A percentile compares a stretch with the other conserved stretches of the same genome.
Conservation (phyloP, 2,888 invertebrate species). For the Halictus quadricinctus region DNA sequence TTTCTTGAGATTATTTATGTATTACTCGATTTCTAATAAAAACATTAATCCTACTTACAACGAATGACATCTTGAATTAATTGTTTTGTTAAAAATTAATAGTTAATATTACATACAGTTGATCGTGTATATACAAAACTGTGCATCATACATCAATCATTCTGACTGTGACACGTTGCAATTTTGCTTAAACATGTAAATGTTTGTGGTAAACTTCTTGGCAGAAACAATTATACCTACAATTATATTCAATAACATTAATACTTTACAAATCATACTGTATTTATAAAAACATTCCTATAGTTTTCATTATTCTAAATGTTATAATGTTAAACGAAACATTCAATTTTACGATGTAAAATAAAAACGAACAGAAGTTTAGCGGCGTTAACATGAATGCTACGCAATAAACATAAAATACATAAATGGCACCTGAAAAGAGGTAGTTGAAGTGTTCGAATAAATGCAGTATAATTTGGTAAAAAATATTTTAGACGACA, state of each 20-base stretch:
- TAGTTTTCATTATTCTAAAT: slow-evolving; percentile 3
- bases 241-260: slow-evolving; percentile 20
- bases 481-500: slow-evolving; percentile 45
- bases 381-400: not conserved
- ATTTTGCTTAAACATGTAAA: slow-evolving; percentile 25
- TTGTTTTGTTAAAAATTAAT: slow-evolving; percentile 2
- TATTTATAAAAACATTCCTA: slow-evolving; percentile 12
- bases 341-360: not conserved
- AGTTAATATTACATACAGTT: slow-evolving; percentile 6
- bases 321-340: not conserved
- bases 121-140: slow-evolving; percentile 25
- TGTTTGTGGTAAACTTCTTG: slow-evolving; percentile 9
- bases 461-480: slow-evolving; percentile 24
- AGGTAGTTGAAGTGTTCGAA: not conserved
- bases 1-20: not conserved
- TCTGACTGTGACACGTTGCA: slow-evolving; percentile 14
- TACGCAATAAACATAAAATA: not conserved
- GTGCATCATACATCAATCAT: slow-evolving; percentile 10
- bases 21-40: slow-evolving; percentile 7
- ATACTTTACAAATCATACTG: slow-evolving; percentile 38
- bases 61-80: slow-evolving; percentile 9
- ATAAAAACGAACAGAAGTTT: not conserved
- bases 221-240: slow-evolving; percentile 16
- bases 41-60: slow-evolving; percentile 14
- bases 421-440: slow-evolving; percentile 21